Percentiles rank a stretch among this genome's conserved stretches.
phyloP scores from a whole-genome alignment of 1,140 invertebrate genomes.

The Meloidogyne hapla region DNA sequence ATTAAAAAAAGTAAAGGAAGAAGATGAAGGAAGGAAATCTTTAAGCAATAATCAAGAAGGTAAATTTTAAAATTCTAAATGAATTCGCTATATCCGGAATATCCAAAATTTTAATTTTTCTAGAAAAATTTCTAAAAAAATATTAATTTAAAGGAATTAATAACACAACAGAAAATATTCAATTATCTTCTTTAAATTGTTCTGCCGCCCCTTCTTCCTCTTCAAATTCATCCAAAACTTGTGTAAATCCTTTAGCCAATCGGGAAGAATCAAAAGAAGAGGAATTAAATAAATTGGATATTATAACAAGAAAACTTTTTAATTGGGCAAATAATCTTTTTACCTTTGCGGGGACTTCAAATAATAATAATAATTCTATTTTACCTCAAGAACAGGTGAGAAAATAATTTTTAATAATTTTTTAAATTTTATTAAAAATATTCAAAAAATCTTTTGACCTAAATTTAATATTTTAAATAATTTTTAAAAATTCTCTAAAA shows the following conservation, averaged over 20 bases:
- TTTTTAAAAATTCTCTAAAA: too few relatives aligned
- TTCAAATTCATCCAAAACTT: neutral
- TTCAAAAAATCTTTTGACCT: too few relatives aligned
- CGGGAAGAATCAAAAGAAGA: neutral
- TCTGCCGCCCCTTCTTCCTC: neutral
- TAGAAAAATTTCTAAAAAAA: too few relatives aligned
- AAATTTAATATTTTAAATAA: too few relatives aligned
- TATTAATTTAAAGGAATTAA: neutral
- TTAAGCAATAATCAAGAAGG: neutral
- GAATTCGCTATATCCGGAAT: too few relatives aligned
- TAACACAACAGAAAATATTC: neutral
- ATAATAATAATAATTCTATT: neutral
- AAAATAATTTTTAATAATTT: neutral
- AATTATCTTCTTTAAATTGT: neutral
- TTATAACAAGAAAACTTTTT: constrained; percentile 6
- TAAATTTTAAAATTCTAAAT: too few relatives aligned
- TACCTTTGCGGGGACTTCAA: neutral
- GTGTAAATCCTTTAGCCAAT: neutral
- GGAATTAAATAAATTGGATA: neutral
- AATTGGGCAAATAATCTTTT: constrained; percentile 6
- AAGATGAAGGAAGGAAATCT: neutral
- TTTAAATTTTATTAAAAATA: neutral
- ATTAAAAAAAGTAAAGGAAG: neutral
- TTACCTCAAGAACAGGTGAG: neutral
- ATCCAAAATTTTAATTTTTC: too few relatives aligned